Base-by-base conservation (phyloP, 1,140 invertebrate genomes). In the Microplitis mediator region DNA sequence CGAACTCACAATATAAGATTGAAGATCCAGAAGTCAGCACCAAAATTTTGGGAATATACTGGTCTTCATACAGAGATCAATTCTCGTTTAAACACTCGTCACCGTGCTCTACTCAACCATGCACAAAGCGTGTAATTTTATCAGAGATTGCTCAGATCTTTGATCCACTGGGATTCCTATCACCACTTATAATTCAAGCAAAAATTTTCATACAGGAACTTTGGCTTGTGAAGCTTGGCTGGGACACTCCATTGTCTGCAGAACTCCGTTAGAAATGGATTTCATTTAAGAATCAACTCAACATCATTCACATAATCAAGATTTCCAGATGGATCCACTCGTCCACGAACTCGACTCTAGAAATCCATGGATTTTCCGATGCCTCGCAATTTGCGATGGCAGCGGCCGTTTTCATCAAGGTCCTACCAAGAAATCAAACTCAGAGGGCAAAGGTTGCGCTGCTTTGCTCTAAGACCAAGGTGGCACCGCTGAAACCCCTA, bases 361-460 rank as follows among this genome's bases (percentile, higher is more conserved):
- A 79, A 69, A 14, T 80, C 14, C 78, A 79, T 51, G 74, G 77
- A 0, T 79, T 81, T 62, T 71, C 75, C 36, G 77, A 80, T 23
- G 77, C 77, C 11, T 80, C 76, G 2, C 73, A 77, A 32, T 32
- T 74, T 3, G 74, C 74, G 0, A 76, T 77, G 69, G 71, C 74
- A 8, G 72, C 76, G 9, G 71, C 68, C 14, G 60, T 78, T 0
- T 81, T 79, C 32, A 1, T 71, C 0, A 34, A 13, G 1, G 52
- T 58, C 3, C 65, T 16, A 8, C 34, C 32, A 23, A 50, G 1
- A 50, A 0, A 23, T 4, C 2, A 4, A 13, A 16, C 68, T 50
- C 45, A 50, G 6, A 9, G 13, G 9, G 9, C 60, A 5, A 62
- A 62, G 34, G n/a, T 35, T 14, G 2, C 23, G 23, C 23, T 23